Evolutionary conservation across 2,113 vertebrate species (phyloP), one percentile per base, ranked within the genome.

Genomic region (Egretta garzetta): DNA sequence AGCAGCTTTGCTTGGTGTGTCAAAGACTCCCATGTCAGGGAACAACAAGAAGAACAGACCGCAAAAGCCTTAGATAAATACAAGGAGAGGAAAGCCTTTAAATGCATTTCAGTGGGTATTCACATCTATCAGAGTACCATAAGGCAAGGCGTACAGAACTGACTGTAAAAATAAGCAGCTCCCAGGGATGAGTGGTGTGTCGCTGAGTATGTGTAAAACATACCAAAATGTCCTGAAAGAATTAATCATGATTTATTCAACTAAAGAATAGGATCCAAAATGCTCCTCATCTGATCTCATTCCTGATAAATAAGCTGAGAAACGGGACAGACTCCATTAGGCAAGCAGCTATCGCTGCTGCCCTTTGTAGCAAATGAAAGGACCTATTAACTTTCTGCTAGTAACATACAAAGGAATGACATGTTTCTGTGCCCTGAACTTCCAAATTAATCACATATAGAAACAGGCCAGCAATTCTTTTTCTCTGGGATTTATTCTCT

Each of bases 331-430:
- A 83, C 37, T 81, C 58, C 17, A 17, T 3, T 12, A 95, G 59
- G 39, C 28, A 41, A 79, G 53, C 23, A 84, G 30, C 49, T 50
- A 72, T 52, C 6, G 3, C 58, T 88, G 33, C 47, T 94, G 76
- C 32, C 53, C 35, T 94, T 76, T 76, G n/a, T 45, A 53, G 62
- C 35, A 62, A 75, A 90, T 60, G n/a, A 86, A 96, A 73, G 32
- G 19, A 23, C 30, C 37, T 88, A 83, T 94, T 91, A 91, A 94
- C 67, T 81, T 95, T 86, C 87, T 87, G 33, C 63, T 93, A 24
- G 66, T 52, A 86, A 26, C 60, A 53, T 35, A 39, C n/a, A 75
- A 59, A 68, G 18, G 17, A 94, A 47, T 72, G 93, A 85, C 35
- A 52, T 20, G 10, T 55, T 95, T 86, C 59, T 64, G 9, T 75